phyloP scores from a whole-genome alignment of 2,888 invertebrate species.

The Drosophila colorata region DNA sequence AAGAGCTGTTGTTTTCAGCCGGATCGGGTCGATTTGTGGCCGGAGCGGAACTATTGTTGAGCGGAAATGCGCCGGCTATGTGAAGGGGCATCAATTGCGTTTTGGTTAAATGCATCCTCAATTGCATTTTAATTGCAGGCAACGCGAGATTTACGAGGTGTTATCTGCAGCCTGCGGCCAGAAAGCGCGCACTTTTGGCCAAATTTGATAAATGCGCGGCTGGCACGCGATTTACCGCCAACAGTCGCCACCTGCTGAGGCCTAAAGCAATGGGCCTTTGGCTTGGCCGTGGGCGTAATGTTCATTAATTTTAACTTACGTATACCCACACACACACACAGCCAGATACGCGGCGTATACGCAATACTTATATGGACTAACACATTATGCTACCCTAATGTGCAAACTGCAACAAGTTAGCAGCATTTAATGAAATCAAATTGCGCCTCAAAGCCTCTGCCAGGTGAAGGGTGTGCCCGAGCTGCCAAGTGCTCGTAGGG shows the following conservation, averaged over 20 bases:
- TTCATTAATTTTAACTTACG: slow-evolving; percentile 59
- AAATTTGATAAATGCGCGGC: slow-evolving; percentile 64
- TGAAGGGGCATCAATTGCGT: slow-evolving; percentile 47
- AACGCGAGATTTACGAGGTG: slow-evolving; percentile 68
- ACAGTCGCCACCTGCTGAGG: neutral
- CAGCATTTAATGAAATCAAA: slow-evolving; percentile 57
- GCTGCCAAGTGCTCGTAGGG: neutral
- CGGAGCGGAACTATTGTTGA: slow-evolving; percentile 41
- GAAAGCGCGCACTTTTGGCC: slow-evolving; percentile 62
- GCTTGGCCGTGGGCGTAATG: slow-evolving; percentile 6
- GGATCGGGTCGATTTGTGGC: slow-evolving; percentile 29
- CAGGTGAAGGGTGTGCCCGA: neutral
- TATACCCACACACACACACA: slow-evolving; percentile 20
- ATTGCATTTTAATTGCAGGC: slow-evolving; percentile 78
- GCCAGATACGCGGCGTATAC: slow-evolving; percentile 47
- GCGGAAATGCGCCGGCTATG: slow-evolving; percentile 51
- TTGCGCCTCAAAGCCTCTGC: slow-evolving; percentile 20
- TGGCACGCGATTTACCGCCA: slow-evolving; percentile 58
- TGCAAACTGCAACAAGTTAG: slow-evolving; percentile 70
- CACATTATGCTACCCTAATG: slow-evolving; percentile 62
- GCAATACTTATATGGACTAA: slow-evolving; percentile 53
- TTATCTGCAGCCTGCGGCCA: slow-evolving; percentile 58
- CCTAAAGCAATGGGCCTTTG: neutral
- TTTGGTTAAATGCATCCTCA: slow-evolving; percentile 77
- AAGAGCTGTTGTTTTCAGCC: slow-evolving; percentile 45